Base-by-base conservation (phyloP, 2,888 invertebrate species). In the Pocota personata region DNA sequence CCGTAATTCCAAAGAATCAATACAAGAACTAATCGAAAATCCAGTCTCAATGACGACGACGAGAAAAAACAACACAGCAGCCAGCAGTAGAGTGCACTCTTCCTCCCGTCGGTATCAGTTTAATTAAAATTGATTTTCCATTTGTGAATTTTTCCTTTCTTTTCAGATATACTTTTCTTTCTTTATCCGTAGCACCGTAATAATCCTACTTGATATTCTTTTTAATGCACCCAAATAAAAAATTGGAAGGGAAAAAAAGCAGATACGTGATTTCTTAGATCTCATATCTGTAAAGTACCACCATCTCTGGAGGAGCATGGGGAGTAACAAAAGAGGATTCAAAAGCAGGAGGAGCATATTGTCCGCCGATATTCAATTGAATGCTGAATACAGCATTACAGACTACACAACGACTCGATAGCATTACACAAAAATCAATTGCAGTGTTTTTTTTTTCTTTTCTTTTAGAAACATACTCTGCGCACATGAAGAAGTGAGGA, bases 111-210 rank as follows among this genome's bases (percentile, higher is more conserved):
- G 21, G 60, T 79, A 80, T 80, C 76, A 37, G 76, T 80, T 86
- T 86, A 80, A 86, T 86, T 86, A 86, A 86, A 86, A 86, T 86
- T 80, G 84, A 86, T 86, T 86, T 86, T 86, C 80, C 75, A 80
- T 84, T 84, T 76, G 64, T 67, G 72, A 57, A 35, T 50, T 55
- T 37, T 69, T 67, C 30, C 14, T 58, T 57, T 16, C 24, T 48
- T 37, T 72, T 66, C 8, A 12, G 14, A 6, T 40, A 27, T 35
- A 19, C n/a, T 21, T 52, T 8, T 50, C 32, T 35, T 60, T 55
- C 46, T 50, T 35, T 57, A 19, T 46, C 35, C 71, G 40, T 12
- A 32, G 60, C 46, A 78, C 55, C 71, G 66, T 69, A 79, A 75
- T 84, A 84, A 79, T 80, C 80, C 80, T 43, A 48, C 64, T 71